A percentile compares a stretch with the other conserved stretches of the same genome.
phyloP scores from a whole-genome alignment of 2,888 invertebrate genomes.

The Allolobophora icterica region DNA sequence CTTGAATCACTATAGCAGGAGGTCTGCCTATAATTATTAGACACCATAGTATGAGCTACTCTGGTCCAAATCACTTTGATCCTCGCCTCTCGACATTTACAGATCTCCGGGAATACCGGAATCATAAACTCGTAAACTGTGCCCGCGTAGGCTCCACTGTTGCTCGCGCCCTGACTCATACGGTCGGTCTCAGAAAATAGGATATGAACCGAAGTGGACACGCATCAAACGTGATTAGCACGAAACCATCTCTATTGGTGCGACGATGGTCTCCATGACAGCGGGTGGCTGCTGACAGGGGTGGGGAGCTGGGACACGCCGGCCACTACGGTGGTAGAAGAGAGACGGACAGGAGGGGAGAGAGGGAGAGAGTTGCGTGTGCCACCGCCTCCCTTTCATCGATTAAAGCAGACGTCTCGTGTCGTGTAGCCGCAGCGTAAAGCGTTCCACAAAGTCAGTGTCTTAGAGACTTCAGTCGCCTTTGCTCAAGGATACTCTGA shows the following conservation, averaged over 20 bases:
- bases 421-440: not conserved
- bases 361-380: not conserved
- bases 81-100: slow-evolving; percentile 1
- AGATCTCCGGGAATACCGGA: not conserved
- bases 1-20: not conserved
- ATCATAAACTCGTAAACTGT: slow-evolving; percentile 2
- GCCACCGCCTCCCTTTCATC: not conserved
- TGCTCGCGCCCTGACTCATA: not conserved
- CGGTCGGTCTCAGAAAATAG: not conserved
- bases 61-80: not conserved
- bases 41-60: not conserved
- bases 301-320: too few species aligned
- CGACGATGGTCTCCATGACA: not conserved
- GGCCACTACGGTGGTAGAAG: too few species aligned
- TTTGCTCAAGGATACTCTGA: not conserved
- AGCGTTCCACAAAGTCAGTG: not conserved
- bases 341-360: not conserved
- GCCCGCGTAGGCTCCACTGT: not conserved
- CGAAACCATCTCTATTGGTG: not conserved
- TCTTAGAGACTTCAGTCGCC: not conserved
- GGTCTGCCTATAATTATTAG: not conserved
- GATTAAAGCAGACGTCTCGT: not conserved
- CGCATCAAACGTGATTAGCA: not conserved
- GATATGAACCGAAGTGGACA: not conserved
- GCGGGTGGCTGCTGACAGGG: not conserved